A percentile compares a stretch with the other conserved stretches of the same genome.
These are phyloP conservation scores for Melanerpes formicivorus DNA, from an alignment of 2,113 vertebrate species.

Conservation along the genomic window DNA sequence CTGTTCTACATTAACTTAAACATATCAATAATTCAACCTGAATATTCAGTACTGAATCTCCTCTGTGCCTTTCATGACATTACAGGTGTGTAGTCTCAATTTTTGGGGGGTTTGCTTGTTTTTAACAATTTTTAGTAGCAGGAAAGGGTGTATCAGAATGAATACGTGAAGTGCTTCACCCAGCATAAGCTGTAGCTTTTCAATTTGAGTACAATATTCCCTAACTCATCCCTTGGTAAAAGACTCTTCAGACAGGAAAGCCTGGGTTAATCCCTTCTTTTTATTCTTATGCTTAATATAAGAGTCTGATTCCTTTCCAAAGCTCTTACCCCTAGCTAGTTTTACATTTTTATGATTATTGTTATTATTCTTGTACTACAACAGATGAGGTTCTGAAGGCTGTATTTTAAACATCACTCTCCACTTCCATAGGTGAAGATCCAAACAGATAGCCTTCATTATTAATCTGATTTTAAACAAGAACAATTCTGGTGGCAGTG, in stretches of 20 bases:
- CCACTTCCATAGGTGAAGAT: background rate
- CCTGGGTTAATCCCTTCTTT: background rate
- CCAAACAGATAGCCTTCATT: background rate
- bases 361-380: background rate
- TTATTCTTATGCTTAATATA: background rate
- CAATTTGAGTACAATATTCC: background rate
- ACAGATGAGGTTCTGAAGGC: background rate
- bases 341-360: background rate
- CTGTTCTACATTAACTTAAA: background rate
- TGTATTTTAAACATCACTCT: background rate
- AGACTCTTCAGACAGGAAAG: background rate
- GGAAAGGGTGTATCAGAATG: background rate
- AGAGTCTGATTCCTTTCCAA: background rate
- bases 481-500: background rate
- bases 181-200: background rate
- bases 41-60: background rate
- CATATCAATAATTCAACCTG: background rate
- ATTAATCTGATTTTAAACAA: background rate
- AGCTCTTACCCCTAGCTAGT: background rate
- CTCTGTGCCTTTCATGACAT: background rate
- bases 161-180: background rate
- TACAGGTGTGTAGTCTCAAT: background rate
- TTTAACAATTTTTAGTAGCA: background rate
- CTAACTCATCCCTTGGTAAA: background rate
- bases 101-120: conserved; percentile 14